A percentile compares a stretch with the other conserved stretches of the same genome.
Evolutionary conservation across 2,797 vertebrate species (phyloP).

Genomic region (Ambastaia sidthimunki): DNA sequence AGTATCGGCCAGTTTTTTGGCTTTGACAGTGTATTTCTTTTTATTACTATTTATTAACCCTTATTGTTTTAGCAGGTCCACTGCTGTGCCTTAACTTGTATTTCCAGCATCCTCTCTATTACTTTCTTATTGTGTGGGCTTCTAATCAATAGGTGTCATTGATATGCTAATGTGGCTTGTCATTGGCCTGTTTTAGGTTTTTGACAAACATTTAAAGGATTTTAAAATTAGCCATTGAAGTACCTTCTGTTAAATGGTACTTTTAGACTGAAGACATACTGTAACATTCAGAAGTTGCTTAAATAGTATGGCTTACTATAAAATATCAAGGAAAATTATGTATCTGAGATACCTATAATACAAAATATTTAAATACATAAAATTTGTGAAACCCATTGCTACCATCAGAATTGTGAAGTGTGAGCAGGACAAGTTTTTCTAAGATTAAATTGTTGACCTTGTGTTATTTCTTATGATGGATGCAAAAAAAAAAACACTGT

Average conservation of each 20-base stretch:
- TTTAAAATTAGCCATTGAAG: too few species aligned
- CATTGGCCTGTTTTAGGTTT: too few species aligned
- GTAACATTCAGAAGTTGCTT: too few species aligned
- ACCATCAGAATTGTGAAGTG: conserved; percentile 8
- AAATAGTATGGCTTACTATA: not conserved
- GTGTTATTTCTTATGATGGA: conserved; percentile 21
- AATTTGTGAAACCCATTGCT: not conserved
- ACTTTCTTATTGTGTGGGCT: not conserved
- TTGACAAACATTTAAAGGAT: too few species aligned
- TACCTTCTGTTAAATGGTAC: too few species aligned
- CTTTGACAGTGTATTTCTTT: too few species aligned
- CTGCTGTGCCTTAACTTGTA: too few species aligned
- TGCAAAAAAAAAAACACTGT: conserved; percentile 29
- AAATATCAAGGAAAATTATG: not conserved
- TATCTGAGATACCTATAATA: not conserved
- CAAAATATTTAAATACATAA: not conserved
- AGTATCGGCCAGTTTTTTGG: too few species aligned
- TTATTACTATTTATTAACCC: too few species aligned
- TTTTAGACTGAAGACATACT: too few species aligned
- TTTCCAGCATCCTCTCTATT: too few species aligned
- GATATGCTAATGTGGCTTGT: not conserved
- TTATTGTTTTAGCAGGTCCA: too few species aligned
- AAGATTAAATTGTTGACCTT: not conserved
- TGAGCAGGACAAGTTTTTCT: not conserved
- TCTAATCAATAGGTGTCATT: not conserved